Evolutionary conservation across 2,113 vertebrate genomes (phyloP), one percentile per base, ranked within the genome.

Genomic region (Paramisgurnus dabryanus): DNA sequence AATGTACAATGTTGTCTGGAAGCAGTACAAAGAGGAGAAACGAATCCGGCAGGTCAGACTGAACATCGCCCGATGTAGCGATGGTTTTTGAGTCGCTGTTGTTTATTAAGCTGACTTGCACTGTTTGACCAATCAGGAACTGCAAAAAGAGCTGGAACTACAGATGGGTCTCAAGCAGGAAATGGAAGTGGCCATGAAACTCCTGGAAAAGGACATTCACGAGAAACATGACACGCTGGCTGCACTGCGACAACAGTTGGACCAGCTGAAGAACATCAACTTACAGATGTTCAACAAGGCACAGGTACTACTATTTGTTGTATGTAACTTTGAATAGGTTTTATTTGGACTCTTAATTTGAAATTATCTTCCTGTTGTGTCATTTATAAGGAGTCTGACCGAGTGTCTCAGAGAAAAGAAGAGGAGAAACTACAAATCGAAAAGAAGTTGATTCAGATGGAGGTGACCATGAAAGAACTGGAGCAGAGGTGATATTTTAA

Each of bases 131-230:
- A 9, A 76, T 82, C 88, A 99, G 97, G 97, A 99, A 89, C 86
- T 98, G 85, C 96, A 98, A 82, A 96, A 94, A 70, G 97, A 99
- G 88, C 66, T 99, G 87, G 95, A 99, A 84, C 90, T 99, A 71
- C 98, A 99, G 86, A 92, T 95, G 72, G 94, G 95, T 27, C 91
- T 99, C 90, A 99, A 99, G 92, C 94, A 96, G 15, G 98, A 99
- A 90, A 98, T 99, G 94, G 98, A 99, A 89, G 95, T 98, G 79
- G 97, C 98, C 80, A 99, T 99, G 98, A 98, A 96, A 85, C 90
- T 99, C 27, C 90, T 99, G 73, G 98, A 98, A 88, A 99, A 99
- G 87, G 97, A 98, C 89, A 97, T 95, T 1, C 96, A 98, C 0
- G 97, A 99, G 84, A 99, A 99, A 70, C 96, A 98, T 81, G 98